A percentile compares a stretch with the other conserved stretches of the same genome.
These are phyloP conservation scores for Arrhamphus sclerolepis DNA, from an alignment of 2,797 vertebrate genomes.

Conservation along the genomic window DNA sequence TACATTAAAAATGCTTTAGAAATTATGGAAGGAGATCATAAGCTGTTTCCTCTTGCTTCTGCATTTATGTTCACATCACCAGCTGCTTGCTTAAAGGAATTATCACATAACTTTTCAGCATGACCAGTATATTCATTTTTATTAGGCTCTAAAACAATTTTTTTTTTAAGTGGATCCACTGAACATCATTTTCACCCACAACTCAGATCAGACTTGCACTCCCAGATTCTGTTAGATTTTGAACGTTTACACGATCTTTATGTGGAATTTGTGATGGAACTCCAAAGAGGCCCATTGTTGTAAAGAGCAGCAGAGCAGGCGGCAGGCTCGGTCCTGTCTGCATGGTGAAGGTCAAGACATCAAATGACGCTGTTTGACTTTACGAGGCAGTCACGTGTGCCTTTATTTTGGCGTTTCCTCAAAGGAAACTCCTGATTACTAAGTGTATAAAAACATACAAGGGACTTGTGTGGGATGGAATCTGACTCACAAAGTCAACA, in stretches of 20 bases:
- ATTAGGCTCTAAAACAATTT: no score
- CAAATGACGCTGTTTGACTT: constrained; percentile 62
- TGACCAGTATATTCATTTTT: no score
- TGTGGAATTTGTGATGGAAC: constrained; percentile 22
- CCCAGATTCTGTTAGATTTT: constrained; percentile 6
- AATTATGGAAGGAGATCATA: no score
- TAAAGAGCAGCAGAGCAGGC: constrained; percentile 18
- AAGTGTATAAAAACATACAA: constrained; percentile 48
- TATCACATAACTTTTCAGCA: no score
- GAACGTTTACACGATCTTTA: constrained; percentile 22
- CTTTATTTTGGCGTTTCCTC: constrained; percentile 60
- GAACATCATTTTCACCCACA: not conserved
- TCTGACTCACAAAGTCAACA: constrained; percentile 34
- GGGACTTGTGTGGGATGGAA: constrained; percentile 39
- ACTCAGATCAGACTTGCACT: not conserved
- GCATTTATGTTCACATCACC: no score
- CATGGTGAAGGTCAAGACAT: constrained; percentile 54
- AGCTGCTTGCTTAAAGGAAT: no score
- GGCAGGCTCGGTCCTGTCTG: constrained; percentile 11
- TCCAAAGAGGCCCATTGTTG: constrained; percentile 26
- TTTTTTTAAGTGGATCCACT: no score
- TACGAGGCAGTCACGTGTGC: constrained; percentile 46
- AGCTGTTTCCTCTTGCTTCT: no score
- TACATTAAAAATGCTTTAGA: no score
- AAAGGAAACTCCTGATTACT: constrained; percentile 56